phyloP scores from a whole-genome alignment of 1,140 invertebrate genomes.

The Caenorhabditis latens region DNA sequence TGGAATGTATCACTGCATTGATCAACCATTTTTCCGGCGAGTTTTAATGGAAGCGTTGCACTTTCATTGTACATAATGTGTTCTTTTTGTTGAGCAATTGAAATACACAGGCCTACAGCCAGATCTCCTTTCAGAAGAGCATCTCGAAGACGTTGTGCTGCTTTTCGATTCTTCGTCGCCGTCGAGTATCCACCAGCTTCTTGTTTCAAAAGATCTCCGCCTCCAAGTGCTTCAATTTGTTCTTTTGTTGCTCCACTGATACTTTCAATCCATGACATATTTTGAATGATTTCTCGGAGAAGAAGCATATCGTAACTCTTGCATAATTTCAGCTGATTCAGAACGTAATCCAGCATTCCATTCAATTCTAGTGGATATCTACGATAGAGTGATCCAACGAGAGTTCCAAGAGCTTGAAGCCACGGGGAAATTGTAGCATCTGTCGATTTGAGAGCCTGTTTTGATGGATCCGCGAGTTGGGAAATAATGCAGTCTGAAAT shows the following conservation, averaged over 20 bases:
- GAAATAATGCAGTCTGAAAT: slow-evolving; percentile 88
- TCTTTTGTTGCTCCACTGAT: slow-evolving; percentile 91
- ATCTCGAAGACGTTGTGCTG: slow-evolving; percentile 94
- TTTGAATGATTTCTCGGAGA: slow-evolving; percentile 96
- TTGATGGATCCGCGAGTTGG: slow-evolving; percentile 84
- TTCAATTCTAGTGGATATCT: slow-evolving; percentile 96
- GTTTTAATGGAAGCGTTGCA: slow-evolving; percentile 90
- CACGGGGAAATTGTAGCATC: slow-evolving; percentile 94
- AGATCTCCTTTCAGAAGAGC: slow-evolving; percentile 91
- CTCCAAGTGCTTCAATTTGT: slow-evolving; percentile 94
- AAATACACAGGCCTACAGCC: slow-evolving; percentile 87
- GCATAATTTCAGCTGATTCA: slow-evolving; percentile 94
- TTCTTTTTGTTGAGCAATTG: slow-evolving; percentile 94
- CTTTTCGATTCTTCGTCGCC: slow-evolving; percentile 95
- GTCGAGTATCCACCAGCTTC: slow-evolving; percentile 97
- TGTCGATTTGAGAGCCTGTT: slow-evolving; percentile 87
- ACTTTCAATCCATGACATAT: slow-evolving; percentile 98
- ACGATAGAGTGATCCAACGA: slow-evolving; percentile 91
- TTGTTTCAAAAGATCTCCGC: slow-evolving; percentile 92
- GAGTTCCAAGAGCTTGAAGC: slow-evolving; percentile 92
- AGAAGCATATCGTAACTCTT: slow-evolving; percentile 86
- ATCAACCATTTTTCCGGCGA: slow-evolving; percentile 81
- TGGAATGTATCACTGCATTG: slow-evolving; percentile 96
- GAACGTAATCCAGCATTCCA: slow-evolving; percentile 94
- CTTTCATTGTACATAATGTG: slow-evolving; percentile 90